Conservation (phyloP, 2,113 vertebrate genomes). For the Paralichthys olivaceus region DNA sequence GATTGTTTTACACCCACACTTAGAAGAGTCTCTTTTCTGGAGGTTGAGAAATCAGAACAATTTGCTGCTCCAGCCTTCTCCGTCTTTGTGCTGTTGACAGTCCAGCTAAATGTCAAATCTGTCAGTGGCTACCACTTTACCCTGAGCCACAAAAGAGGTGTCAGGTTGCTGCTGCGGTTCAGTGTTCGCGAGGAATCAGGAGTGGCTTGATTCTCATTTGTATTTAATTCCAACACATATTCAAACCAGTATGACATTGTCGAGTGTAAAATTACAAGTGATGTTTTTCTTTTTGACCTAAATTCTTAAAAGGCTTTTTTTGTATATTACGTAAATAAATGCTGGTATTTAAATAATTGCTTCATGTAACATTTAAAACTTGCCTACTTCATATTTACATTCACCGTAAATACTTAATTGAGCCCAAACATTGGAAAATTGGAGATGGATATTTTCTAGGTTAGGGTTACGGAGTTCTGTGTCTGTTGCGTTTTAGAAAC, state of each 20-base stretch:
- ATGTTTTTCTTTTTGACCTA: not conserved
- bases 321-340: not conserved
- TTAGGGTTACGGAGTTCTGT: no score
- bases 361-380: no score
- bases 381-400: no score
- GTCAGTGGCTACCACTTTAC: constrained; percentile 82
- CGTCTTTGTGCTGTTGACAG: constrained; percentile 52
- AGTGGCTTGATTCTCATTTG: constrained; percentile 41
- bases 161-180: constrained; percentile 68
- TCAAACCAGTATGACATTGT: constrained; percentile 9
- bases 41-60: constrained; percentile 37
- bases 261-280: not conserved
- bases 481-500: no score
- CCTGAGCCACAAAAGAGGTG: constrained; percentile 73
- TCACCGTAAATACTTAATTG: no score
- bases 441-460: no score
- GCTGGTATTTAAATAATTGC: not conserved
- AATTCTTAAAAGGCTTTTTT: not conserved
- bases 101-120: constrained; percentile 80
- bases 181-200: constrained; percentile 66
- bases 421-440: not conserved
- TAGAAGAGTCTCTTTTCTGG: constrained; percentile 26
- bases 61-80: constrained; percentile 34
- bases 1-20: constrained; percentile 34
- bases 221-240: constrained; percentile 37